Conservation (phyloP, 2,113 vertebrate genomes). For the Laticauda colubrina region DNA sequence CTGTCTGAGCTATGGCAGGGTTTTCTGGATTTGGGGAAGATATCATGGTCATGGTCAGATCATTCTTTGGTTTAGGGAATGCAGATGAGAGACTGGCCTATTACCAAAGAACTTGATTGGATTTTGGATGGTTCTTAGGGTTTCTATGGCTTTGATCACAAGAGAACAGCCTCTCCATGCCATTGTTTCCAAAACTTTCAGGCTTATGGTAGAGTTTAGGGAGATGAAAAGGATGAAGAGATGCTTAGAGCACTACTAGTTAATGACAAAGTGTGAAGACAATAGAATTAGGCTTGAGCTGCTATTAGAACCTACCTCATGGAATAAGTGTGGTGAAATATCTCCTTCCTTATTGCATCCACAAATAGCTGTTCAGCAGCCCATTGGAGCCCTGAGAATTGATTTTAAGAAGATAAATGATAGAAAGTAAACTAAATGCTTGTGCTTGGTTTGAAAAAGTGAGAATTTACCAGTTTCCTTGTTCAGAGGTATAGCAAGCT, state of each 20-base stretch:
- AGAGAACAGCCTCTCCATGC: not conserved
- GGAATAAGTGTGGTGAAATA: not conserved
- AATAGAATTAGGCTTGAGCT: not conserved
- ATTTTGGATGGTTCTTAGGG: not conserved
- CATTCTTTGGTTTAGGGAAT: not conserved
- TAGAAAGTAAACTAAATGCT: conserved; percentile 26
- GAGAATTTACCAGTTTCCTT: conserved; percentile 27
- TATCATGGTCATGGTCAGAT: not conserved
- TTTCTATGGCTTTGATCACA: not conserved
- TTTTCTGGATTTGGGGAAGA: not conserved
- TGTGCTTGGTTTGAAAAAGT: conserved; percentile 31
- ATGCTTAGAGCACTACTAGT: not conserved
- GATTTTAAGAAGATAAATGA: conserved; percentile 18
- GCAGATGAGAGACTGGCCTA: not conserved
- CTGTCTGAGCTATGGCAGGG: not conserved
- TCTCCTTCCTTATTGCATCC: not conserved
- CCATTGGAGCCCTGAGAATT: conserved; percentile 2
- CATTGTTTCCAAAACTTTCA: not conserved
- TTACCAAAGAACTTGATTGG: not conserved
- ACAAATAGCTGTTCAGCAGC: not conserved
- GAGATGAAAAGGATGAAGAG: not conserved
- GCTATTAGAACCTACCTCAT: not conserved
- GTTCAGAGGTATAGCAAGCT: conserved; percentile 31
- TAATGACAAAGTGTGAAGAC: not conserved
- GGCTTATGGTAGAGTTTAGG: not conserved